Evolutionary conservation across 2,113 vertebrate species (phyloP), one percentile per base, ranked within the genome.

Genomic region (Lepus americanus): DNA sequence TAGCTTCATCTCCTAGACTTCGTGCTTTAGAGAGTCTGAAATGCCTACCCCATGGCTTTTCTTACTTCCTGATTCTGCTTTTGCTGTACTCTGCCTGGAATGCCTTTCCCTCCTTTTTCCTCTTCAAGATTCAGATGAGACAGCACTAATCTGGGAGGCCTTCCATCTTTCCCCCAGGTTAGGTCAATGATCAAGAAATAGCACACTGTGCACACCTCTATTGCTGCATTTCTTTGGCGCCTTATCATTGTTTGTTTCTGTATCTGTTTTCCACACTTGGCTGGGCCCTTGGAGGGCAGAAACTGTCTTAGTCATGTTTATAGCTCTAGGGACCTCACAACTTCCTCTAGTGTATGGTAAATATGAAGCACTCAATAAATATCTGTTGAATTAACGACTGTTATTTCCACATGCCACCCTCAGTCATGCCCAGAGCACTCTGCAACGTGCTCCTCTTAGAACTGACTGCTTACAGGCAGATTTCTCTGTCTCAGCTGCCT

Each of bases 1-100:
- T 78, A 31, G 20, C 85, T 89, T 72, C 33, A 85, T 17, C 63
- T 74, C 27, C 67, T 53, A 19, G 51, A 55, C 85, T 84, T 25
- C 51, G 67, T 77, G 33, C 36, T 81, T 14, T 44, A 77, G 76
- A 31, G 44, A 86, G 89, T 67, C 36, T 89, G 76, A 95, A 74
- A 89, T 73, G 33, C 36, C 17, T n/a, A 44, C 6, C 53, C 17
- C 12, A 29, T 84, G 13, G 5, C 20, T 92, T 84, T 51, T 63
- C 59, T 39, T 64, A 27, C 51, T 84, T 89, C 61, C 33, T 79
- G 55, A 55, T 39, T 80, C 93, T 59, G 55, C 49, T 91, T 91
- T 88, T 94, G 66, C 20, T 88, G 29, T 88, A 33, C 29, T 89
- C 85, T 78, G 17, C 74, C 81, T 64, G 13, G 51, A 93, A 81